Base-by-base conservation (phyloP, 2,888 invertebrate genomes). In the Caenorhabditis angaria region DNA sequence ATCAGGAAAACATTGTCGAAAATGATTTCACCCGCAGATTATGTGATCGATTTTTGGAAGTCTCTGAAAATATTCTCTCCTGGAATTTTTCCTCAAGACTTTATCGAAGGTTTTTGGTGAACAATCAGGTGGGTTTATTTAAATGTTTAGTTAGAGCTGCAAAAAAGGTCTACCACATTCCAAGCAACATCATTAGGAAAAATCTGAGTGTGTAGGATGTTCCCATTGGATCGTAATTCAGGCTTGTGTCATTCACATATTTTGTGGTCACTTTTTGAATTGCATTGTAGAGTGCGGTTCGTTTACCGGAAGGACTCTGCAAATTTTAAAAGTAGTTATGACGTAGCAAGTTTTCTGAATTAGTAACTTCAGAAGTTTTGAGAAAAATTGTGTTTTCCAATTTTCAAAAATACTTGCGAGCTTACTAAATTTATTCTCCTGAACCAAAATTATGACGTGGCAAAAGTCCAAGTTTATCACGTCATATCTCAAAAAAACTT, bases 21-120 rank as follows among this genome's bases (percentile, higher is more conserved):
- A 74, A 80, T 56, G 77, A 62, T 14, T 78, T 82, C 57, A 66
- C 77, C 18, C 25, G 63, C 20, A 50, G 80, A 10, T 63, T 80
- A 1, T 77, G 77, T 53, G 77, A 77, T 41, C 73, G 77, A 60
- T 80, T 80, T 29, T 56, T 82, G 8, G 82, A 82, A 62, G 82
- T 94, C 71, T 91, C 92, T 0, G 94, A 94, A 88, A 91, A 91
- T 71, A 91, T 94, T 65, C 89, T 94, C 57, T 92, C 92, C 54
- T 94, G 94, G 94, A 92, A 92, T 81, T 94, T 93, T 88, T 76
- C 81, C 51, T 56, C 77, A 59, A 56, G 81, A 65, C 55, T 76
- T 24, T 74, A 81, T 61, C 78, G 76, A 28, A 50, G 79, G 20
- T 73, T 81, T 10, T 76, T 82, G 56, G 78, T 83, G 80, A 85